Percentiles rank a stretch among this genome's conserved stretches.
phyloP scores from a whole-genome alignment of 2,113 vertebrate species.

The Sapayoa aenigma region DNA sequence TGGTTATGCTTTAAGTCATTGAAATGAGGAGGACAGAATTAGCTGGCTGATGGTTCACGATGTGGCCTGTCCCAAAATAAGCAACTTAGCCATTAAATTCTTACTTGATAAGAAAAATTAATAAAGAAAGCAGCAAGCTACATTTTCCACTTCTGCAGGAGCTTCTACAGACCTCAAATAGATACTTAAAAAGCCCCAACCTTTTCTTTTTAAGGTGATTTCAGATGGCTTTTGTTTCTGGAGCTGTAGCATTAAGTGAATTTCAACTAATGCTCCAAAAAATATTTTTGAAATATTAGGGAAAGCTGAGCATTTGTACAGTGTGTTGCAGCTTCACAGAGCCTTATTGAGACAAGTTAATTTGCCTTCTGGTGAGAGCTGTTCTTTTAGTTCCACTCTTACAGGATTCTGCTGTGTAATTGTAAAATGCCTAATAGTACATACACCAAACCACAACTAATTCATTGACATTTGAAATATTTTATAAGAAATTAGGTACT shows the following conservation, averaged over 20 bases:
- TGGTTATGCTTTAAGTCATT: slow-evolving; percentile 30
- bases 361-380: slow-evolving; percentile 63
- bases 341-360: slow-evolving; percentile 6
- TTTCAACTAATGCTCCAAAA: slow-evolving; percentile 50
- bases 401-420: slow-evolving; percentile 8
- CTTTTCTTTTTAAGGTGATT: slow-evolving; percentile 34
- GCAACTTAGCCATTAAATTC: slow-evolving; percentile 14
- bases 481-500: slow-evolving; percentile 62
- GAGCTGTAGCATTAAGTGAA: slow-evolving; percentile 39
- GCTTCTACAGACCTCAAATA: slow-evolving; percentile 57
- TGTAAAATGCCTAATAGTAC: slow-evolving; percentile 61
- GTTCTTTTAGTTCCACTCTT: neutral
- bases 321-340: neutral
- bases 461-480: slow-evolving; percentile 55
- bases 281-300: neutral
- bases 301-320: neutral
- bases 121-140: neutral
- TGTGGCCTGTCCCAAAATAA: slow-evolving; percentile 32
- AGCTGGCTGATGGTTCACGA: slow-evolving; percentile 28
- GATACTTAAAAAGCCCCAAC: neutral
- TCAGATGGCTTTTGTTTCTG: slow-evolving; percentile 62
- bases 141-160: slow-evolving; percentile 40
- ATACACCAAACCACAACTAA: slow-evolving; percentile 65
- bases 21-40: slow-evolving; percentile 30
- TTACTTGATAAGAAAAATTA: neutral